Evolutionary conservation across 2,888 invertebrate genomes (phyloP).

Genomic region (Clitarchus hookeri): DNA sequence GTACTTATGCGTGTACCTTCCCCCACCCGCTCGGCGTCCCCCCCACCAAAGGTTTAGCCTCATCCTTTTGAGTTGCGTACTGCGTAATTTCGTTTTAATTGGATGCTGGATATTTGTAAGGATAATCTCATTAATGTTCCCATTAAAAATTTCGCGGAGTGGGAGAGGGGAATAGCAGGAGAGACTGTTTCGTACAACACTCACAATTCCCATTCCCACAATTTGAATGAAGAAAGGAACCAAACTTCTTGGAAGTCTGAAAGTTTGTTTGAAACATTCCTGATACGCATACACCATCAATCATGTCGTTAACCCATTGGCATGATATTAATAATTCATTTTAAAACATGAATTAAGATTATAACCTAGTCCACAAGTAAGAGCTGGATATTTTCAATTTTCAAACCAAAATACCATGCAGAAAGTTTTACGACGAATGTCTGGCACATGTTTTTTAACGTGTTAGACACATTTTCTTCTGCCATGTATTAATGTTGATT

Average conservation of each 20-base stretch:
- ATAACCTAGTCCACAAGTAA: too few relatives aligned
- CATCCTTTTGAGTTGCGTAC: not conserved
- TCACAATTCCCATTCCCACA: not conserved
- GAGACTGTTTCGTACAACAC: not conserved
- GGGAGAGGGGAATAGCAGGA: not conserved
- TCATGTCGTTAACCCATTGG: too few relatives aligned
- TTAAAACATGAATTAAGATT: too few relatives aligned
- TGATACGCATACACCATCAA: too few relatives aligned
- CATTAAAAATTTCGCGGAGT: not conserved
- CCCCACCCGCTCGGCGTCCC: not conserved
- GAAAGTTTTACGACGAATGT: too few relatives aligned
- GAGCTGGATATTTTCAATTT: too few relatives aligned
- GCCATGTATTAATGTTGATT: too few relatives aligned
- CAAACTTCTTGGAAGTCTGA: not conserved
- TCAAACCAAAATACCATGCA: too few relatives aligned
- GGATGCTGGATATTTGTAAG: constrained; percentile 4
- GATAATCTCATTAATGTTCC: not conserved
- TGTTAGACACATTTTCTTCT: too few relatives aligned
- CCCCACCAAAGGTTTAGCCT: not conserved
- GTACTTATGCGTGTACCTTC: not conserved
- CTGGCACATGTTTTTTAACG: too few relatives aligned
- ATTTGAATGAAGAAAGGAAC: not conserved
- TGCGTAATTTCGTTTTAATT: not conserved
- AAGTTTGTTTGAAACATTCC: too few relatives aligned
- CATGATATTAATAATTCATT: too few relatives aligned